Base-by-base conservation (phyloP, 1,140 invertebrate species). In the Sitophilus oryzae region DNA sequence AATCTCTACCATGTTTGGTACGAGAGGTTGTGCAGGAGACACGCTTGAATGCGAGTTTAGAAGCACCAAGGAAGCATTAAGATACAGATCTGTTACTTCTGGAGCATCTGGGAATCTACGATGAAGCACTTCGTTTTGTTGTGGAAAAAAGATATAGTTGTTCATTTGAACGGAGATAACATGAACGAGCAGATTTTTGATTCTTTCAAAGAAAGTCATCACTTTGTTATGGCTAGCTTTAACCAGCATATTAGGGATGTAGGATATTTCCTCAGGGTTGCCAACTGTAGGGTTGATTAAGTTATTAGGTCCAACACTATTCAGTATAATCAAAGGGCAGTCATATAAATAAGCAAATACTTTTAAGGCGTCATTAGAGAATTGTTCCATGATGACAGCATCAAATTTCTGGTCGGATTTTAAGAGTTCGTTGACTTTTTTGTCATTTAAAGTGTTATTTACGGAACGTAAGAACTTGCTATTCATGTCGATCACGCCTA, bases 301-400 rank as follows among this genome's bases (percentile, higher is more conserved):
- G 35, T 15, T n/a, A 21, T 58, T 58, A 0, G 58, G 18, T n/a
- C 61, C 57, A 8, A 66, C 11, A 2, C 69, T 61, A 45, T 73
- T 74, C 4, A 79, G 55, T 0, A 73, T 71, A 5, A 88, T 77
- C 1, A 80, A 75, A 0, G 82, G 83, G 2, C 77, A 77, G 40
- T 79, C 71, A 16, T 84, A 75, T 59, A 80, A 77, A 51, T 81
- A 71, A 30, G 78, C 75, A n/a, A 86, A 68, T 6, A 76, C 79
- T 48, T 84, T 66, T 58, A 79, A 77, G 62, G 83, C 86, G 49
- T 87, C 82, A 43, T 76, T 79, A 34, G 84, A 82, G 60, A 86
- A 85, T 50, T 76, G 75, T 65, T 86, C 83, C 2, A 79, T 71
- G 0, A 88, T 66, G 6, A 84, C 74, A 0, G 86, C 61, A 64